Evolutionary conservation across 2,797 vertebrate genomes (phyloP).

Genomic region (Lophotriccus pileatus): DNA sequence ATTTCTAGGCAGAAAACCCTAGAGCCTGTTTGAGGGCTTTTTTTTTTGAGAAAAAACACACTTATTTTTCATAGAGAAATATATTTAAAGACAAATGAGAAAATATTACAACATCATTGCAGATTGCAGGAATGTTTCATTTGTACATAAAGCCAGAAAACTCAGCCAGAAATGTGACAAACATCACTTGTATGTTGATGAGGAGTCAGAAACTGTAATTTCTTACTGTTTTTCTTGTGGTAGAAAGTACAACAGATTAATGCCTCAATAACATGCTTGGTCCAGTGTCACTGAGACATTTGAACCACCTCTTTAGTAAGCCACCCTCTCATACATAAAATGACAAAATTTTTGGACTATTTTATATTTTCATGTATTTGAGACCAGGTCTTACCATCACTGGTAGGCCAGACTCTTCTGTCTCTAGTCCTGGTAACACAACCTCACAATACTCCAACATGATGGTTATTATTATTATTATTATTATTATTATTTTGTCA

Average conservation of each 20-base stretch:
- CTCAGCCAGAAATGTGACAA: not conserved
- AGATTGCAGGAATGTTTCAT: not conserved
- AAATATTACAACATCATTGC: not conserved
- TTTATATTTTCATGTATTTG: not conserved
- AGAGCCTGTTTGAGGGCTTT: not conserved
- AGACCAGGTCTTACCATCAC: not conserved
- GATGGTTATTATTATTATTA: not conserved
- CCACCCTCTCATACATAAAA: not conserved
- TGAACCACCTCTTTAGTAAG: not conserved
- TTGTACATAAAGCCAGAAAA: not conserved
- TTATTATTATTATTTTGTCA: not conserved
- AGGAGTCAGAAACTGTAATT: not conserved
- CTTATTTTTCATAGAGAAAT: not conserved
- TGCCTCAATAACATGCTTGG: not conserved
- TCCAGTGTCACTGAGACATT: not conserved
- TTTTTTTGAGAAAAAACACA: not conserved
- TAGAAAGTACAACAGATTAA: not conserved
- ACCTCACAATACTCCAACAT: not conserved
- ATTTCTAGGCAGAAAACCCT: not conserved
- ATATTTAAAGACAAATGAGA: not conserved
- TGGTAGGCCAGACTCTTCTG: not conserved
- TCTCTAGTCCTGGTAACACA: not conserved
- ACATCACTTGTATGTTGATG: accelerated
- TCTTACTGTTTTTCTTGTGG: not conserved
- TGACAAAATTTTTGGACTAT: not conserved